phyloP scores from a whole-genome alignment of 1,140 invertebrate species.

The Pollicipes pollicipes region DNA sequence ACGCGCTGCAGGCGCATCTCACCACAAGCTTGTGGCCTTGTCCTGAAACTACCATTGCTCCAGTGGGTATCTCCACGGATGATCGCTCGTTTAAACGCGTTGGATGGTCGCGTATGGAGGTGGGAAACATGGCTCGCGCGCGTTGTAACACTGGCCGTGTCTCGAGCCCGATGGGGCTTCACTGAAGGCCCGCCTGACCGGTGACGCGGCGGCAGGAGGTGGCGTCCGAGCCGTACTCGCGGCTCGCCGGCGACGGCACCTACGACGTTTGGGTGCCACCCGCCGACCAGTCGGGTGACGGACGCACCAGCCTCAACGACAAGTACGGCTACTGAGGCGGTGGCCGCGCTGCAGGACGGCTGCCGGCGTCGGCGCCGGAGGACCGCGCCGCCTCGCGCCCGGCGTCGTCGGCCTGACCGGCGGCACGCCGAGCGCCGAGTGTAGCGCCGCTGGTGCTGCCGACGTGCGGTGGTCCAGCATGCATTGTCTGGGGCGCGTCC shows the following conservation, averaged over 20 bases:
- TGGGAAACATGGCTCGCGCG: too few relatives aligned
- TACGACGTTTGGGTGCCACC: slow-evolving; percentile 51
- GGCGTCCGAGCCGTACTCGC: not conserved
- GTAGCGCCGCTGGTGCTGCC: slow-evolving; percentile 71
- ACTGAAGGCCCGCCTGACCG: not conserved
- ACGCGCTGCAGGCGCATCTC: too few relatives aligned
- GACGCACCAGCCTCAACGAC: slow-evolving; percentile 56
- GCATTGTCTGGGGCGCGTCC: too few relatives aligned
- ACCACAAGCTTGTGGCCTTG: too few relatives aligned
- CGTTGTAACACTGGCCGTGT: too few relatives aligned
- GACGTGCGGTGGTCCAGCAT: slow-evolving; percentile 77
- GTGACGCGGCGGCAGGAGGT: not conserved
- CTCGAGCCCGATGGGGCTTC: too few relatives aligned
- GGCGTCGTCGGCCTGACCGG: slow-evolving; percentile 76
- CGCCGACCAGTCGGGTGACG: slow-evolving; percentile 53
- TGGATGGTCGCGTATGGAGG: too few relatives aligned
- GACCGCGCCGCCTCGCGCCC: slow-evolving; percentile 64
- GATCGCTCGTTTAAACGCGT: too few relatives aligned
- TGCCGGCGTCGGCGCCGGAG: slow-evolving; percentile 31
- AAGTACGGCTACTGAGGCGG: slow-evolving; percentile 57
- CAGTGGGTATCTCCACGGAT: too few relatives aligned
- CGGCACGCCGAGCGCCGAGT: slow-evolving; percentile 80
- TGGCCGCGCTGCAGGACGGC: too few relatives aligned
- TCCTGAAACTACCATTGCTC: too few relatives aligned
- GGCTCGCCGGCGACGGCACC: not conserved